Conservation (phyloP, 37 sponge, comb jelly and placozoan genomes). For the Oscarella lobularis region DNA sequence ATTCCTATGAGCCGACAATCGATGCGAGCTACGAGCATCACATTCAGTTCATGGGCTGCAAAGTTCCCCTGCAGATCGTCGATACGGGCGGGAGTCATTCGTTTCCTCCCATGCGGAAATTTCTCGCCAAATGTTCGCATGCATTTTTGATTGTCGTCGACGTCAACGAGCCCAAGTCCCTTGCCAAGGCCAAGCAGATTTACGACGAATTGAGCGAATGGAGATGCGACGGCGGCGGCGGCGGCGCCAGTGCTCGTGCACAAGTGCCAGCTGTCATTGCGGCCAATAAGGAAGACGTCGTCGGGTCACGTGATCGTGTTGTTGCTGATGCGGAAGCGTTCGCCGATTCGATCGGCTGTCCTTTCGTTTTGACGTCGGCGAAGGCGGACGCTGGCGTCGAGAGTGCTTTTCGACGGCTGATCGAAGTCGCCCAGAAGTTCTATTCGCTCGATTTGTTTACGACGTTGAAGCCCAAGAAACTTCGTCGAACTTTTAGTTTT, state of each 20-base stretch:
- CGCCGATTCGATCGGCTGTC: neutral
- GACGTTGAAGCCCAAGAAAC: no score
- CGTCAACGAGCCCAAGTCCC: neutral
- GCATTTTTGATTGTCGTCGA: neutral
- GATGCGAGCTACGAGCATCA: neutral
- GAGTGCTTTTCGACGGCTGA: neutral
- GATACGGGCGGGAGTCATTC: constrained; percentile 1
- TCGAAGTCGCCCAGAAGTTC: neutral
- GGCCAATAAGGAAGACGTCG: neutral
- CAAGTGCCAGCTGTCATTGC: neutral
- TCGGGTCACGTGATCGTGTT: neutral
- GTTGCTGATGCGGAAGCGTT: neutral
- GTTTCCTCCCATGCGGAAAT: neutral
- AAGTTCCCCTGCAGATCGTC: neutral
- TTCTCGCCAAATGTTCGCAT: neutral
- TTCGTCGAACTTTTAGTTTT: no score
- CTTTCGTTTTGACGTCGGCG: neutral
- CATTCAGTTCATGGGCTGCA: neutral
- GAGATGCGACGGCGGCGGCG: neutral
- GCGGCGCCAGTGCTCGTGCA: neutral
- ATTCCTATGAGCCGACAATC: neutral
- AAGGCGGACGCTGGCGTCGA: neutral
- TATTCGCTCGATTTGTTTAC: no score
- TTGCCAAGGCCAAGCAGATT: neutral
- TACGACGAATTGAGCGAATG: neutral